A percentile compares a stretch with the other conserved stretches of the same genome.
Evolutionary conservation across 1,140 invertebrate species (phyloP).

Genomic region (Paraescarpia echinospica): DNA sequence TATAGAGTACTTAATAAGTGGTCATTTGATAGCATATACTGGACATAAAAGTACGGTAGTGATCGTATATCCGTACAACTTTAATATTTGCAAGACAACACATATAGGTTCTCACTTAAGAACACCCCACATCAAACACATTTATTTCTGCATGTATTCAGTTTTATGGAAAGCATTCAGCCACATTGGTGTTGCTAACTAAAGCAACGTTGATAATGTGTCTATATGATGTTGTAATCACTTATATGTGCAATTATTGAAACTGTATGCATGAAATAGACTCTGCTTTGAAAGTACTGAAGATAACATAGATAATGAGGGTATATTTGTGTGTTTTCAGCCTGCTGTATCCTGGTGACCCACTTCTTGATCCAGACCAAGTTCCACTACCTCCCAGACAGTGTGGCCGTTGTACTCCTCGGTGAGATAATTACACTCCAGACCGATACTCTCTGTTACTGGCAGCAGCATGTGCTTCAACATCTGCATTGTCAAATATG

Average conservation of each 20-base stretch:
- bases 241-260: not conserved
- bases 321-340: slow-evolving; percentile 40
- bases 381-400: slow-evolving; percentile 95
- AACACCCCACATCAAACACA: too few species aligned
- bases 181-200: not conserved
- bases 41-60: not conserved
- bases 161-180: not conserved
- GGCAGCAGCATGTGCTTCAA: too few species aligned
- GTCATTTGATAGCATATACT: not conserved
- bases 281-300: not conserved
- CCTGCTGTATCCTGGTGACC: slow-evolving; percentile 83
- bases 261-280: not conserved
- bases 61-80: not conserved
- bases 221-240: not conserved
- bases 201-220: not conserved
- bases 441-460: too few species aligned
- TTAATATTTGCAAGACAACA: not conserved
- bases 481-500: too few species aligned
- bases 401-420: slow-evolving; percentile 94
- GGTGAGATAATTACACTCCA: slow-evolving; percentile 52
- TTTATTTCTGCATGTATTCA: not conserved
- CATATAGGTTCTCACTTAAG: not conserved
- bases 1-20: not conserved
- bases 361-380: slow-evolving; percentile 93
- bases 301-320: not conserved